phyloP scores from a whole-genome alignment of 1,140 invertebrate species.

The Druon quercuslanigerum region DNA sequence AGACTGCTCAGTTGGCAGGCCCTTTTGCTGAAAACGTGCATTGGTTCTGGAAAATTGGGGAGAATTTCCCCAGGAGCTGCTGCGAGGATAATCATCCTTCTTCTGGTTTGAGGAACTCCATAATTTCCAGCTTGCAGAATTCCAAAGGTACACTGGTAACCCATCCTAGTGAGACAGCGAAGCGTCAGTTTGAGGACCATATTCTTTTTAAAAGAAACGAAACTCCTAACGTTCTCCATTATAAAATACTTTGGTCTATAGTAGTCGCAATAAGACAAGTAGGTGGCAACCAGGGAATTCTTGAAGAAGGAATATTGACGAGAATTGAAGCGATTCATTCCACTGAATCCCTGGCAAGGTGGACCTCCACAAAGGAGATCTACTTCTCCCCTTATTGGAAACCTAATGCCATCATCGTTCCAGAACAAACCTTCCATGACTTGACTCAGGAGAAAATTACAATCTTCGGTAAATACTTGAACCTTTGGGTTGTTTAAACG shows the following conservation, averaged over 20 bases:
- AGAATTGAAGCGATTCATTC: conserved; percentile 92
- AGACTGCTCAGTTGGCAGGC: conserved; percentile 84
- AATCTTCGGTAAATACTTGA: conserved; percentile 88
- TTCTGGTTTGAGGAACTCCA: conserved; percentile 88
- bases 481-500: conserved; percentile 85
- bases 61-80: conserved; percentile 87
- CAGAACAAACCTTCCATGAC: conserved; percentile 59
- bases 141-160: conserved; percentile 92
- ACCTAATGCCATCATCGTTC: conserved; percentile 77
- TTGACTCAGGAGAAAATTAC: conserved; percentile 56
- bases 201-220: conserved; percentile 86
- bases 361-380: conserved; percentile 91
- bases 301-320: conserved; percentile 92
- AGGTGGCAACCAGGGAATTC: conserved; percentile 91
- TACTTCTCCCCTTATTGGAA: conserved; percentile 88
- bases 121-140: conserved; percentile 91
- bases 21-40: conserved; percentile 85
- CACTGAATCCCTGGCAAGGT: conserved; percentile 94
- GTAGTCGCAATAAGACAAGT: conserved; percentile 90
- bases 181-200: conserved; percentile 90
- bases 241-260: conserved; percentile 91
- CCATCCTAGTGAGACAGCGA: conserved; percentile 87
- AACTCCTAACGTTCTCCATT: conserved; percentile 92
- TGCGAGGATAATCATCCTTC: conserved; percentile 87
- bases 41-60: conserved; percentile 88